phyloP scores from a whole-genome alignment of 2,797 vertebrate species.

The Ctenopoma kingsleyae region DNA sequence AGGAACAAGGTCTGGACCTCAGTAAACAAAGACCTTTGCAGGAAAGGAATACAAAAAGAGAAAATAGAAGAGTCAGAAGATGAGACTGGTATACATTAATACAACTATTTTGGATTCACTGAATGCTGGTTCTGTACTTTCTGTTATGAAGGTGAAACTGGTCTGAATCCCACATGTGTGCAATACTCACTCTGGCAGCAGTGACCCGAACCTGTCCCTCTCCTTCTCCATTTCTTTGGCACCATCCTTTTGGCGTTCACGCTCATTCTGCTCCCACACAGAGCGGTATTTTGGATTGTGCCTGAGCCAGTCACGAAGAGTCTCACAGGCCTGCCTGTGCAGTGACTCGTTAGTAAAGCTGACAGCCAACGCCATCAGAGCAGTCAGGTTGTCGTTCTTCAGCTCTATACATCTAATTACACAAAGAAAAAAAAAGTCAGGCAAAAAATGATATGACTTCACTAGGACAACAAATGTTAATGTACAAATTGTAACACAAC shows the following conservation, averaged over 20 bases:
- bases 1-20: slow-evolving; percentile 95
- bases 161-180: not conserved
- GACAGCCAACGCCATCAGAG: slow-evolving; percentile 96
- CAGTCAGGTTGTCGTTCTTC: slow-evolving; percentile 94
- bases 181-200: slow-evolving; percentile 93
- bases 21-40: slow-evolving; percentile 89
- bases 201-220: slow-evolving; percentile 88
- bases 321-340: slow-evolving; percentile 97
- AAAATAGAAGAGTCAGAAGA: not conserved
- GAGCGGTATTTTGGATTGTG: slow-evolving; percentile 90
- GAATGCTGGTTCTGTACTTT: not conserved
- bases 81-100: not conserved
- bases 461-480: too few relatives aligned
- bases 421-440: slow-evolving; percentile 1
- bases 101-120: not conserved
- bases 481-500: too few relatives aligned
- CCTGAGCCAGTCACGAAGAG: slow-evolving; percentile 93
- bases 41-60: not conserved
- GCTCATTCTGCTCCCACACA: slow-evolving; percentile 86
- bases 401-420: slow-evolving; percentile 92
- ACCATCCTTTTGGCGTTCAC: slow-evolving; percentile 61
- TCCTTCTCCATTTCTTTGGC: slow-evolving; percentile 80
- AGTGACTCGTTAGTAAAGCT: slow-evolving; percentile 98
- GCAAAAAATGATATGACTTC: not conserved
- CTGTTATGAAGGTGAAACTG: not conserved